phyloP scores from a whole-genome alignment of 2,113 vertebrate species.

The Todiramphus saurophagus region DNA sequence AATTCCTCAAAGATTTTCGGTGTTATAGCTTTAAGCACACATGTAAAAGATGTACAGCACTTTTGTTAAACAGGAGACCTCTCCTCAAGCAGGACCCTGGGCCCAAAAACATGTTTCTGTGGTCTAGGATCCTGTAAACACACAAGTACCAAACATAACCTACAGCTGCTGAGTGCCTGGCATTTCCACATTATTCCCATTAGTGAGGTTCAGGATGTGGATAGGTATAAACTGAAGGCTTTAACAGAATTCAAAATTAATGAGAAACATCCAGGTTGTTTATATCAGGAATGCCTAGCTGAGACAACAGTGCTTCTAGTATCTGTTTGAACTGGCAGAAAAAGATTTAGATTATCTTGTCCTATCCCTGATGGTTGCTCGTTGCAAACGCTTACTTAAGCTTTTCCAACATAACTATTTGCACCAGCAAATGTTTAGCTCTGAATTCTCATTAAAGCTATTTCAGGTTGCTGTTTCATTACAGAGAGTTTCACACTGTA shows the following conservation, averaged over 20 bases:
- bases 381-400: not conserved
- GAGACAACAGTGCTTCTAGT: not conserved
- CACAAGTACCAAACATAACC: not conserved
- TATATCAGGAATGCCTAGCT: not conserved
- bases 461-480: not conserved
- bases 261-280: not conserved
- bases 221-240: not conserved
- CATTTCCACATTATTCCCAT: not conserved
- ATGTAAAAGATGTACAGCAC: accelerated
- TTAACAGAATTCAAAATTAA: not conserved
- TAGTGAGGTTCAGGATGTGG: not conserved
- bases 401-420: not conserved
- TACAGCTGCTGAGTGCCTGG: not conserved
- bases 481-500: not conserved
- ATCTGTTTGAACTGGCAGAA: not conserved
- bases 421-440: not conserved
- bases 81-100: not conserved
- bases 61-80: not conserved
- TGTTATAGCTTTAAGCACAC: not conserved
- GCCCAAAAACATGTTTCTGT: not conserved
- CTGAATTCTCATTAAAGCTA: not conserved
- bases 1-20: not conserved
- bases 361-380: not conserved
- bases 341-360: not conserved
- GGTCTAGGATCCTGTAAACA: not conserved